A percentile compares a stretch with the other conserved stretches of the same genome.
Conservation (phyloP, 2,888 invertebrate species). For the Sicus ferrugineus region DNA sequence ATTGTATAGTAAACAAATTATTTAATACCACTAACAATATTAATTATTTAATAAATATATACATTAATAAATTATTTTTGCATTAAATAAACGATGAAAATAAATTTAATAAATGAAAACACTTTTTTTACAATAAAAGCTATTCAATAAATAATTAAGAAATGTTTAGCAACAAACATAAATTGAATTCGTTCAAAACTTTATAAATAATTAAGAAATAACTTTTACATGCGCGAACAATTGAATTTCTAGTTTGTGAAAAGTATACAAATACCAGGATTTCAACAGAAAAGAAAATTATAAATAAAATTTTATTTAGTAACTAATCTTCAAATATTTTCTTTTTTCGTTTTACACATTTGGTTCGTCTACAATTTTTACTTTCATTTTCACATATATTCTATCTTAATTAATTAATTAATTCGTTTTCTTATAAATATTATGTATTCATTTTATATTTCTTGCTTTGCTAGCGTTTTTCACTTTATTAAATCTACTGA, state of each 20-base stretch:
- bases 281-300: too few relatives aligned
- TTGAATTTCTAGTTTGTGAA: too few relatives aligned
- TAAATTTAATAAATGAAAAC: neutral
- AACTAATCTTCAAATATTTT: neutral
- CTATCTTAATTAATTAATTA: neutral
- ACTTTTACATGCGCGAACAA: too few relatives aligned
- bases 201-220: too few relatives aligned
- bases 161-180: neutral
- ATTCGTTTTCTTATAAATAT: neutral
- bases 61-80: too few relatives aligned
- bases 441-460: neutral
- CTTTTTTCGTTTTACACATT: neutral
- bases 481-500: neutral
- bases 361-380: slow-evolving; percentile 9
- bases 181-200: neutral
- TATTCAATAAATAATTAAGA: neutral
- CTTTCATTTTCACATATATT: neutral
- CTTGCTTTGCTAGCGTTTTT: neutral
- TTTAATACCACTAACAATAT: too few relatives aligned
- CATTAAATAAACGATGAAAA: too few relatives aligned
- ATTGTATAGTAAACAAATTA: too few relatives aligned
- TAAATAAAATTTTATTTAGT: neutral
- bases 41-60: too few relatives aligned
- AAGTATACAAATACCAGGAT: too few relatives aligned
- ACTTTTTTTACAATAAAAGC: slow-evolving; percentile 4